These are phyloP conservation scores for Chouioia cunea DNA, from an alignment of 2,888 invertebrate species.

Conservation along the genomic window DNA sequence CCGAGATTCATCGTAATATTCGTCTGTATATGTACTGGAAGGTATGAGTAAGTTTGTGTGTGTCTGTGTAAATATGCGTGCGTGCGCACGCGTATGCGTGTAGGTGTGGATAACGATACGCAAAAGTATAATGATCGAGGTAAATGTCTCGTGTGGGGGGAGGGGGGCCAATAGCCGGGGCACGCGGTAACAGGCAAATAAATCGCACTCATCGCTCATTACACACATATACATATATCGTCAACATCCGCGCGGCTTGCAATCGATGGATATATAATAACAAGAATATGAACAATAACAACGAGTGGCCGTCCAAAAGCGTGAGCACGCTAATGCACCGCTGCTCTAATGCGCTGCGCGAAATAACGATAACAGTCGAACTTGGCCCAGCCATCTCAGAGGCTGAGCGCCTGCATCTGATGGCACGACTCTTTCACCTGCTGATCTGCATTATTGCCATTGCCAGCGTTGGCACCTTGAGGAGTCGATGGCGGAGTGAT, in stretches of 20 bases:
- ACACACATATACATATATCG: constrained; percentile 26
- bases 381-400: constrained; percentile 51
- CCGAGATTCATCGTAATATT: constrained; percentile 33
- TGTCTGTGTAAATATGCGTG: neutral
- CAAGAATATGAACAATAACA: constrained; percentile 27
- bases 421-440: constrained; percentile 64
- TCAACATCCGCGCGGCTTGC: constrained; percentile 8
- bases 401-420: constrained; percentile 64
- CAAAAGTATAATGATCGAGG: neutral
- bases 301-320: neutral
- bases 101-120: neutral
- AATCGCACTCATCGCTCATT: constrained; percentile 8
- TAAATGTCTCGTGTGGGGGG: neutral
- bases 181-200: too few species aligned
- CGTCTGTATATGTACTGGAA: constrained; percentile 12
- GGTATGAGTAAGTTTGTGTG: constrained; percentile 22
- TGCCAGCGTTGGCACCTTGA: constrained; percentile 47
- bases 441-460: constrained; percentile 53
- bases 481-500: constrained; percentile 65
- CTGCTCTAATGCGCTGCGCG: too few species aligned
- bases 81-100: neutral
- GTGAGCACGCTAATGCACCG: too few species aligned
- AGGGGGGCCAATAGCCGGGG: neutral
- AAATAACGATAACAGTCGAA: neutral
- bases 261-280: constrained; percentile 28